Percentiles rank a stretch among this genome's conserved stretches.
phyloP scores from a whole-genome alignment of 2,797 vertebrate genomes.

The Galago senegalensis region DNA sequence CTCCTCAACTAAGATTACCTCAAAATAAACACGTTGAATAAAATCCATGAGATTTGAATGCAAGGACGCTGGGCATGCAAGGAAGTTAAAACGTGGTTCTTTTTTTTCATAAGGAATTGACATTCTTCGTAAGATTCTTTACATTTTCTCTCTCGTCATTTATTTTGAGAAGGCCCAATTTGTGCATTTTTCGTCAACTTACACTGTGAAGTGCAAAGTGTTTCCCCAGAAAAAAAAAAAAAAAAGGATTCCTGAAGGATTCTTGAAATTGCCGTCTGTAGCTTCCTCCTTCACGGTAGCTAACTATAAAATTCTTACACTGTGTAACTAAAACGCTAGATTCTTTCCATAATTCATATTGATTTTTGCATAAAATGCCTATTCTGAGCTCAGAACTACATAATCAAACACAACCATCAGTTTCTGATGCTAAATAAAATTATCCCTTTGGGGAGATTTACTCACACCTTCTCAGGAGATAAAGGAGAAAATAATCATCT shows the following conservation, averaged over 20 bases:
- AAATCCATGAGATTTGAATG: slow-evolving; percentile 73
- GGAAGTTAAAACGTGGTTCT: slow-evolving; percentile 56
- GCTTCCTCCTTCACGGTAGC: slow-evolving; percentile 72
- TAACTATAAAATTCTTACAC: slow-evolving; percentile 84
- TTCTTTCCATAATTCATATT: slow-evolving; percentile 87
- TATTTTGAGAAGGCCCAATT: slow-evolving; percentile 79
- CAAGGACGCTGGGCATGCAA: slow-evolving; percentile 56
- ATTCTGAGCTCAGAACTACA: slow-evolving; percentile 83
- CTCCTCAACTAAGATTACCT: slow-evolving; percentile 79
- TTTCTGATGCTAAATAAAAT: slow-evolving; percentile 85
- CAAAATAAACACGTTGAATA: slow-evolving; percentile 87
- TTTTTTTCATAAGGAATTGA: slow-evolving; percentile 62
- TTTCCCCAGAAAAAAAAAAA: slow-evolving; percentile 27
- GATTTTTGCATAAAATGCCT: slow-evolving; percentile 88
- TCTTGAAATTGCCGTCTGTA: slow-evolving; percentile 79
- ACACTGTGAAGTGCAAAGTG: slow-evolving; percentile 54
- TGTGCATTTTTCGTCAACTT: slow-evolving; percentile 70
- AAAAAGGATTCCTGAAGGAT: slow-evolving; percentile 75
- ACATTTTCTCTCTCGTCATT: slow-evolving; percentile 75
- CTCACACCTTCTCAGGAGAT: slow-evolving; percentile 80
- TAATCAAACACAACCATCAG: slow-evolving; percentile 83
- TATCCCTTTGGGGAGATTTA: slow-evolving; percentile 83
- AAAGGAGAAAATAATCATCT: slow-evolving; percentile 80
- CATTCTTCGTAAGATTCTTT: slow-evolving; percentile 80
- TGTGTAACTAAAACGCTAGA: slow-evolving; percentile 82